Evolutionary conservation across 2,113 vertebrate species (phyloP), one percentile per base, ranked within the genome.

Genomic region (Ophthalmolycus amberensis): DNA sequence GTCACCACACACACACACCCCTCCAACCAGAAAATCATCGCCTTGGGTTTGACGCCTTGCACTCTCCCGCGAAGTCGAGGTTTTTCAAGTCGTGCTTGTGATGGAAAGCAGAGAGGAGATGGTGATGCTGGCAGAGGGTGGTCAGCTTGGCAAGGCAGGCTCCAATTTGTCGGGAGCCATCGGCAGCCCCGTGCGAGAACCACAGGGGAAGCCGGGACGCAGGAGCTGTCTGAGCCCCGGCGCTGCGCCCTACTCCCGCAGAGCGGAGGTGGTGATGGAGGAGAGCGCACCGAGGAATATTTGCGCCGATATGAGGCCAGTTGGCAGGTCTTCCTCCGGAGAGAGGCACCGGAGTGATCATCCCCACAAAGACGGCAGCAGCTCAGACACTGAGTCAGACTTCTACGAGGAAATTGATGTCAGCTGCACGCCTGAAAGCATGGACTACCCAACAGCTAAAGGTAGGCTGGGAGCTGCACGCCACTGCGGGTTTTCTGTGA

Each of bases 371-470:
- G 97, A 97, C 89, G 95, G 95, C 89, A 98, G 97, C 96, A 97
- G 97, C 93, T 98, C 98, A 87, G 97, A 99, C 93, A 97, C 97
- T 0, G 98, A 99, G 92, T 99, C 98, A 82, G 98, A 99, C 95
- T 98, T 98, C 95, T 99, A 99, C 92, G 98, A 99, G 94, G 98
- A 99, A 94, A 99, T 99, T 93, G 97, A 99, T 95, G 98, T 98
- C 90, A 99, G 98, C 96, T 99, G 98, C 95, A 99, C 98, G 91
- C 97, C 98, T 80, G 97, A 99, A 84, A 97, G 95, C 95, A 93
- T 96, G 94, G 97, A 99, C 90, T 99, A 98, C 95, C 96, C 96
- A 72, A 95, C 95, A 85, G 95, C 94, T 87, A 97, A 97, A 97
- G 98, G 97, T 54, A 79, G 62, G 66, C 54, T 27, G 18, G 25